Evolutionary conservation across 2,113 vertebrate species (phyloP).

Genomic region (Ahaetulla prasina): DNA sequence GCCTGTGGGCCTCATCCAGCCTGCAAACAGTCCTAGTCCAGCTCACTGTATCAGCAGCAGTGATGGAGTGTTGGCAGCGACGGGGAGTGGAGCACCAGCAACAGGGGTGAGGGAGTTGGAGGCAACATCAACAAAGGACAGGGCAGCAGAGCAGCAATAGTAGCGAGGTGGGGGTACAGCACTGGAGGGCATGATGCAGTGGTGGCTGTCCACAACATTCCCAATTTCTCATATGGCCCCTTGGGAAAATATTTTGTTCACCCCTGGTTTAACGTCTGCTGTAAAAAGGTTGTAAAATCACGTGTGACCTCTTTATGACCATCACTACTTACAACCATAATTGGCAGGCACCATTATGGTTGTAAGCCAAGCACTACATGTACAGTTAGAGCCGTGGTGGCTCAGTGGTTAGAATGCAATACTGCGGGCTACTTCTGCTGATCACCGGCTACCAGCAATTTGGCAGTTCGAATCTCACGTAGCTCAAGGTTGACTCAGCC

Average conservation of each 20-base stretch:
- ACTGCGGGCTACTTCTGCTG: too few relatives aligned
- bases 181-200: neutral
- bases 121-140: neutral
- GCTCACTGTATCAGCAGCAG: neutral
- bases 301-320: too few relatives aligned
- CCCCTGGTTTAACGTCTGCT: too few relatives aligned
- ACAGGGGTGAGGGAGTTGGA: rapidly evolving
- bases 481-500: too few relatives aligned
- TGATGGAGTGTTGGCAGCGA: neutral
- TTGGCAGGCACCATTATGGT: neutral
- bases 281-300: too few relatives aligned
- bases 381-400: neutral
- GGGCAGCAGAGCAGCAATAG: neutral
- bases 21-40: neutral
- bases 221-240: neutral
- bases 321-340: too few relatives aligned
- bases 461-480: too few relatives aligned
- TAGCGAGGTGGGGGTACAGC: neutral
- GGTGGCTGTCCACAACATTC: neutral
- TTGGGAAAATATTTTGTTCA: neutral
- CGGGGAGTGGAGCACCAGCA: neutral
- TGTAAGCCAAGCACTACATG: neutral
- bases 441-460: too few relatives aligned
- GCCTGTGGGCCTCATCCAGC: neutral
- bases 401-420: too few relatives aligned